Evolutionary conservation across 2,888 invertebrate species (phyloP).

Genomic region (Arge pagana): DNA sequence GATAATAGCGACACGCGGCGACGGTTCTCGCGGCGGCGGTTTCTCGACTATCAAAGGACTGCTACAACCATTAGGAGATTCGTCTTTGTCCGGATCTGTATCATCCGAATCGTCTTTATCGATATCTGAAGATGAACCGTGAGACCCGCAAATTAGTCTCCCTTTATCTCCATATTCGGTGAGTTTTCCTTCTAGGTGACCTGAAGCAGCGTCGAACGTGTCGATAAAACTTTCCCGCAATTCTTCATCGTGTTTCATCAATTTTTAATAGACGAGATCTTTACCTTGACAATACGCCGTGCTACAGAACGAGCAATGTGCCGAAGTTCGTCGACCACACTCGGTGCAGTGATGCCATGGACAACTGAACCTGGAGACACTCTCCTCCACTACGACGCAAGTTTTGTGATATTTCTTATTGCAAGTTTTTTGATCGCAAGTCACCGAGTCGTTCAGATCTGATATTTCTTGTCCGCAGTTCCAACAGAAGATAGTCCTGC

Average conservation of each 20-base stretch:
- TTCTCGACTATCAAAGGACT: conserved; percentile 39
- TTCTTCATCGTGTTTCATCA: neutral
- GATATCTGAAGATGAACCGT: conserved; percentile 35
- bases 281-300: conserved; percentile 52
- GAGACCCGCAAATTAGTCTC: conserved; percentile 43
- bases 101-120: conserved; percentile 45
- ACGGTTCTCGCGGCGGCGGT: conserved; percentile 41
- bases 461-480: conserved; percentile 42
- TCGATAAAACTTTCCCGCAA: neutral
- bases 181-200: conserved; percentile 46
- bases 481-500: conserved; percentile 41
- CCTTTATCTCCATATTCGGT: conserved; percentile 39
- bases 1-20: conserved; percentile 49
- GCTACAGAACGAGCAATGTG: conserved; percentile 49
- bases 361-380: conserved; percentile 45
- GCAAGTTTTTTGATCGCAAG: conserved; percentile 48
- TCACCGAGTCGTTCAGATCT: conserved; percentile 32
- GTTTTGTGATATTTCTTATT: conserved; percentile 45
- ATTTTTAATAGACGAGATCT: neutral
- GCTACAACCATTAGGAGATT: conserved; percentile 42
- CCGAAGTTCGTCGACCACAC: conserved; percentile 45
- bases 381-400: conserved; percentile 41
- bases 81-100: conserved; percentile 43
- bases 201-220: conserved; percentile 32
- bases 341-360: conserved; percentile 51